Evolutionary conservation across 1,140 invertebrate species (phyloP).

Genomic region (Psilanteris sp.): DNA sequence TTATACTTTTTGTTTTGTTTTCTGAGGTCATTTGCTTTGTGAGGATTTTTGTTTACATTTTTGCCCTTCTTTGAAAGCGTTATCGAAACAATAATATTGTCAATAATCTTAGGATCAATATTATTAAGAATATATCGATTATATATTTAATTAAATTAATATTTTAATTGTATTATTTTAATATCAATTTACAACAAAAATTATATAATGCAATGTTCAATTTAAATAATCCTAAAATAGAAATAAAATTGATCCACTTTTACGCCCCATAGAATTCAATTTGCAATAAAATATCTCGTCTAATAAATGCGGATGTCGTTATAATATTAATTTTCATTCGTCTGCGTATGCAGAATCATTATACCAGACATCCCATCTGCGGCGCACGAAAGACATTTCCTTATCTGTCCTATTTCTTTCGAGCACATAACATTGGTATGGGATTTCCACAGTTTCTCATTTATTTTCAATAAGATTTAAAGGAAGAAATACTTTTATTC

Average conservation of each 20-base stretch:
- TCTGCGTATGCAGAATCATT: slow-evolving; percentile 19
- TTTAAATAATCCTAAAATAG: too few relatives aligned
- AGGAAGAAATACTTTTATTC: slow-evolving; percentile 9
- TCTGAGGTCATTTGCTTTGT: too few relatives aligned
- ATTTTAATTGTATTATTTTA: too few relatives aligned
- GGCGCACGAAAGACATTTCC: neutral
- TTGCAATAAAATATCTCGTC: slow-evolving; percentile 19
- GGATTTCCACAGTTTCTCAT: slow-evolving; percentile 29
- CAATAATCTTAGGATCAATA: too few relatives aligned
- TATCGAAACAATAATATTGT: too few relatives aligned
- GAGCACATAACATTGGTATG: slow-evolving; percentile 3
- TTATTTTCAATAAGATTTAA: slow-evolving; percentile 41
- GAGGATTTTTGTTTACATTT: too few relatives aligned
- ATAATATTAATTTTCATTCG: slow-evolving; percentile 31
- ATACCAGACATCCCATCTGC: slow-evolving; percentile 25
- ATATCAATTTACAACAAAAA: too few relatives aligned
- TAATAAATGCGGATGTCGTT: slow-evolving; percentile 29
- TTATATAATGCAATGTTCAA: too few relatives aligned
- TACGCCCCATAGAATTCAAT: slow-evolving; percentile 5
- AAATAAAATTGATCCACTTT: slow-evolving; percentile 1
- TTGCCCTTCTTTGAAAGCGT: too few relatives aligned
- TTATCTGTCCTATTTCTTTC: slow-evolving; percentile 30
- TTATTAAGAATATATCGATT: too few relatives aligned
- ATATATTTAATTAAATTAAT: too few relatives aligned
- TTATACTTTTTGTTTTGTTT: too few relatives aligned